Conservation (phyloP, 2,888 invertebrate genomes). For the Trachelus troglodyta region DNA sequence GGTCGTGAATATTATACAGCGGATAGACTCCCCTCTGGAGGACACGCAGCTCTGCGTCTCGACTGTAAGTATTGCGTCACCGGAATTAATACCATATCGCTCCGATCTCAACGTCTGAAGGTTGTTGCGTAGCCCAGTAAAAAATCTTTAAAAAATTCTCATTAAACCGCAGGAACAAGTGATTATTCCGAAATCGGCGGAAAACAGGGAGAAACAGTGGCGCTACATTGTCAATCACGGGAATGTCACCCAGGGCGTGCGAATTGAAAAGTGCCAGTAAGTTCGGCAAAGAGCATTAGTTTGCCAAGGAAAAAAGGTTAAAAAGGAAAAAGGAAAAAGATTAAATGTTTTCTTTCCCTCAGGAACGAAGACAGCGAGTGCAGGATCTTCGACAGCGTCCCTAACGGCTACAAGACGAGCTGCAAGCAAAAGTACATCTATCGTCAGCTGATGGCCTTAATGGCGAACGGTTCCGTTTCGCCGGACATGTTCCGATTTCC, state of each 20-base stretch:
- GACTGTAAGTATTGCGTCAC: slow-evolving; percentile 28
- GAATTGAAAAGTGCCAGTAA: slow-evolving; percentile 80
- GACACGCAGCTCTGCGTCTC: slow-evolving; percentile 38
- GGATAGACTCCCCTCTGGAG: slow-evolving; percentile 33
- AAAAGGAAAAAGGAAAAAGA: background rate
- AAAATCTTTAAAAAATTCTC: slow-evolving; percentile 5
- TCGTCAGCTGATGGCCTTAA: slow-evolving; percentile 70
- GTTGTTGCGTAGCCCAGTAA: background rate
- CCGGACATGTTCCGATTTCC: slow-evolving; percentile 74
- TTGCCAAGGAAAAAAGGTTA: too few species aligned
- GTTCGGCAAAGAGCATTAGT: slow-evolving; percentile 51
- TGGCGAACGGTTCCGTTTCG: slow-evolving; percentile 63
- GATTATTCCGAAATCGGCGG: slow-evolving; percentile 73
- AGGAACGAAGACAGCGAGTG: slow-evolving; percentile 58
- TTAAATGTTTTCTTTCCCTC: background rate
- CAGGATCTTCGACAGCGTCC: slow-evolving; percentile 42
- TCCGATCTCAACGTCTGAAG: background rate
- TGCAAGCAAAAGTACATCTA: slow-evolving; percentile 73
- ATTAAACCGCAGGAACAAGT: slow-evolving; percentile 63
- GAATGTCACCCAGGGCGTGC: slow-evolving; percentile 76
- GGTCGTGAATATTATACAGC: slow-evolving; percentile 36
- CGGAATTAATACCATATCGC: too few species aligned
- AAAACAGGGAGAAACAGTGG: slow-evolving; percentile 75
- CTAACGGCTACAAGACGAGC: slow-evolving; percentile 65
- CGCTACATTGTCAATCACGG: slow-evolving; percentile 76